Percentiles rank a stretch among this genome's conserved stretches.
These are phyloP conservation scores for Drosophila paramelanica DNA, from an alignment of 2,888 invertebrate species.

Conservation along the genomic window DNA sequence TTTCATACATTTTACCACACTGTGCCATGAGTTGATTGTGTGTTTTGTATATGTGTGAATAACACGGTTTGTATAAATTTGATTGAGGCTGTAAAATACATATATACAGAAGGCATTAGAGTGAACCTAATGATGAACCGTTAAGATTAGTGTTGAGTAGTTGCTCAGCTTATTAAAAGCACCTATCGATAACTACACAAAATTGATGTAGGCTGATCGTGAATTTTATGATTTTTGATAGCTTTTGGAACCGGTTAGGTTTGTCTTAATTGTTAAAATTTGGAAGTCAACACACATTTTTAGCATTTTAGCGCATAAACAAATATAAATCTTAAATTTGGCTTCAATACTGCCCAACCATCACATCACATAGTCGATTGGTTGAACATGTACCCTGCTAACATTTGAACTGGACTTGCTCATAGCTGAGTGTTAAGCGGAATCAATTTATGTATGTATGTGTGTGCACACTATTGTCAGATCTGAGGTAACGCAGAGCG, in stretches of 20 bases:
- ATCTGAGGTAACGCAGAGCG: too few species aligned
- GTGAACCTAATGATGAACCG: conserved; percentile 8
- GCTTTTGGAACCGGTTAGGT: background rate
- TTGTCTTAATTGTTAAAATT: too few species aligned
- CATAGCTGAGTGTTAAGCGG: background rate
- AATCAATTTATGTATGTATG: background rate
- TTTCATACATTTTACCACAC: conserved; percentile 13
- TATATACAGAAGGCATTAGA: conserved; percentile 9
- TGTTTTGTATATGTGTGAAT: conserved; percentile 18
- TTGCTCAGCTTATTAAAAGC: background rate
- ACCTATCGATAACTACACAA: conserved; percentile 9
- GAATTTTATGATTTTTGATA: background rate
- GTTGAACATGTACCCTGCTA: background rate
- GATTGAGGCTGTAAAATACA: conserved; percentile 7
- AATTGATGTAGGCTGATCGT: background rate
- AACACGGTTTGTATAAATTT: conserved; percentile 21
- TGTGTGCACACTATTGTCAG: background rate
- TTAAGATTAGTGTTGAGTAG: conserved; percentile 15
- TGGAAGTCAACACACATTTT: too few species aligned
- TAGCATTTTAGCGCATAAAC: too few species aligned
- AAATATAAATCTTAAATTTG: too few species aligned
- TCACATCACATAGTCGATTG: background rate
- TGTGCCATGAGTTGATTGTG: conserved; percentile 18
- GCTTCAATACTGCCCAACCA: too few species aligned
- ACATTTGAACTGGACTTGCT: background rate